Evolutionary conservation across 2,888 invertebrate species (phyloP), one percentile per base, ranked within the genome.

Genomic region (Lissonota sp.): DNA sequence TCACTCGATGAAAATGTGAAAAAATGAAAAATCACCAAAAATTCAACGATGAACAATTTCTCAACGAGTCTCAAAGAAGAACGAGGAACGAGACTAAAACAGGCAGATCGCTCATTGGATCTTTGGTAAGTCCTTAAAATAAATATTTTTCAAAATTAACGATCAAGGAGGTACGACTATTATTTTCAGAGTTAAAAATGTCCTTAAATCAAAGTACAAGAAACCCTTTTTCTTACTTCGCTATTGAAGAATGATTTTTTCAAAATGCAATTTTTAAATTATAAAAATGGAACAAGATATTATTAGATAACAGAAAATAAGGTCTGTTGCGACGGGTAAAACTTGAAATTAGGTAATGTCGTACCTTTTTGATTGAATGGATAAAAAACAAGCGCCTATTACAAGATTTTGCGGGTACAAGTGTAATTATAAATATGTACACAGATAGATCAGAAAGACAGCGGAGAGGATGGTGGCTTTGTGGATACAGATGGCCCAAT

Each of bases 401-500:
- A 53, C n/a, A 63, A 16, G 37, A 39, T 53, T 46, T 42, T 10
- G 58, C 26, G 67, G 5, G 66, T 67, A 66, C 60, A 63, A 26
- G 62, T 14, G 70, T 46, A 26, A 64, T 44, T 40, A 14, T 26
- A 26, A 40, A 57, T 79, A 72, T 82, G 49, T 82, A 73, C 58
- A 77, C 66, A 44, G 40, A 64, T 55, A 44, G 44, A 53, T 53
- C 26, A 63, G 16, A 72, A 49, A 51, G 3, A 26, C 26, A 37
- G 12, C 39, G 60, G 60, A 60, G 67, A n/a, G 60, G 57, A 63
- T 44, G 44, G 44, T 42, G 64, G 58, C 67, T 67, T 77, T 26
- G 76, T 73, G 70, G 71, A 81, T 70, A 78, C 74, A 69, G 71
- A 78, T 78, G 78, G 78, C 78, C 67, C 60, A 49, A 81, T 79